phyloP scores from a whole-genome alignment of 2,888 invertebrate genomes.

The Sphaeridia pumilis region DNA sequence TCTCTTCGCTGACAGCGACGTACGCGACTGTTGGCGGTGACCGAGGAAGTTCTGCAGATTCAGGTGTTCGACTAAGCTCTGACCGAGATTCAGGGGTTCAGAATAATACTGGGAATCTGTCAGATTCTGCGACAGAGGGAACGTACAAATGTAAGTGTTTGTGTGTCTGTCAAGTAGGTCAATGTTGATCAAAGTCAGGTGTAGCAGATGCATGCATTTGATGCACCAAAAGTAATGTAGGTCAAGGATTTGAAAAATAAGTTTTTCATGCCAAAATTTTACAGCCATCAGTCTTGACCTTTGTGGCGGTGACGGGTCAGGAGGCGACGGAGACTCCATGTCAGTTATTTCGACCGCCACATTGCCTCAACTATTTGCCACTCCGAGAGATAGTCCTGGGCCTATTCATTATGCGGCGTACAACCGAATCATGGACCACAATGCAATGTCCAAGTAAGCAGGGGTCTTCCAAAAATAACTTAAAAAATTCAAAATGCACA shows the following conservation, averaged over 20 bases:
- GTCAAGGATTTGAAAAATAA: too few relatives aligned
- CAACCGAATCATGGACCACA: constrained; percentile 51
- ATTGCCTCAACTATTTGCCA: constrained; percentile 35
- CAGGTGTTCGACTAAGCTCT: constrained; percentile 70
- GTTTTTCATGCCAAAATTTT: too few relatives aligned
- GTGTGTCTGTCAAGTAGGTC: too few relatives aligned
- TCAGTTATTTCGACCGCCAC: constrained; percentile 49
- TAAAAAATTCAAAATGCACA: too few relatives aligned
- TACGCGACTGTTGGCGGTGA: constrained; percentile 35
- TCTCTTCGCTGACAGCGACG: constrained; percentile 34
- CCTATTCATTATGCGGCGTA: constrained; percentile 31
- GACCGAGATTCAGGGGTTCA: constrained; percentile 63
- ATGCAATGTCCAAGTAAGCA: constrained; percentile 48
- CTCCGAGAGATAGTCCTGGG: constrained; percentile 34
- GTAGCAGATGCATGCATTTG: too few relatives aligned
- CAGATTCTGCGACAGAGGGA: constrained; percentile 69
- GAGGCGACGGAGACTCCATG: constrained; percentile 36
- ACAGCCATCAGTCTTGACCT: constrained; percentile 35
- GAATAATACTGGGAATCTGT: constrained; percentile 50
- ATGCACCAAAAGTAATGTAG: too few relatives aligned
- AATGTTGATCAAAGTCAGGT: too few relatives aligned
- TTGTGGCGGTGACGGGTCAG: constrained; percentile 34
- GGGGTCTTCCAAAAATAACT: too few relatives aligned
- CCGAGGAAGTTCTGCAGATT: constrained; percentile 55
- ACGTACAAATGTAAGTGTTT: constrained; percentile 35